Evolutionary conservation across 2,888 invertebrate species (phyloP).

Genomic region (Cephalotes varians): DNA sequence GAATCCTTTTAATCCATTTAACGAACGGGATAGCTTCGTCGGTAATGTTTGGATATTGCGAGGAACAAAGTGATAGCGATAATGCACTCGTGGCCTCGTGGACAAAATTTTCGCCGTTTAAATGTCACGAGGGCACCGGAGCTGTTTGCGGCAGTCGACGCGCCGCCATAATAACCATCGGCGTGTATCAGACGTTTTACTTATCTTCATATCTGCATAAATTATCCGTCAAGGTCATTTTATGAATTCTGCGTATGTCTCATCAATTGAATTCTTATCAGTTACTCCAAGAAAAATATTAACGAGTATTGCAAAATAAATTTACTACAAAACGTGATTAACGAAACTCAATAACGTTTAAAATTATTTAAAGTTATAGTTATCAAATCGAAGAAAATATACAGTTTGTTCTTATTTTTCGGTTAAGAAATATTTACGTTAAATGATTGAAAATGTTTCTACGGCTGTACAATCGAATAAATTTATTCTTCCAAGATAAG

Average conservation of each 20-base stretch:
- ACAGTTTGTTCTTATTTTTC: constrained; percentile 40
- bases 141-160: not conserved
- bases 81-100: constrained; percentile 1
- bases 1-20: too few relatives aligned
- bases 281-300: not conserved
- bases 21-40: not conserved
- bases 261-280: not conserved
- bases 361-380: not conserved
- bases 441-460: constrained; percentile 22
- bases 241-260: not conserved
- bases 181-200: constrained; percentile 7
- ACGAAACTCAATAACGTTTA: not conserved
- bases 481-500: not conserved
- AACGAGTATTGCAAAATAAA: not conserved
- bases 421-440: constrained; percentile 47
- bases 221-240: constrained; percentile 7
- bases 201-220: constrained; percentile 17
- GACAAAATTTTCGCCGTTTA: constrained; percentile 43
- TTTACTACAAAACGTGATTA: not conserved
- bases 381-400: not conserved
- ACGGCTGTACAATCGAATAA: not conserved
- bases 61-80: constrained; percentile 4
- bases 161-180: constrained; percentile 18
- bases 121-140: constrained; percentile 33
- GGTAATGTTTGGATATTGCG: not conserved